phyloP scores from a whole-genome alignment of 2,888 invertebrate species.

The Limnephilus lunatus region DNA sequence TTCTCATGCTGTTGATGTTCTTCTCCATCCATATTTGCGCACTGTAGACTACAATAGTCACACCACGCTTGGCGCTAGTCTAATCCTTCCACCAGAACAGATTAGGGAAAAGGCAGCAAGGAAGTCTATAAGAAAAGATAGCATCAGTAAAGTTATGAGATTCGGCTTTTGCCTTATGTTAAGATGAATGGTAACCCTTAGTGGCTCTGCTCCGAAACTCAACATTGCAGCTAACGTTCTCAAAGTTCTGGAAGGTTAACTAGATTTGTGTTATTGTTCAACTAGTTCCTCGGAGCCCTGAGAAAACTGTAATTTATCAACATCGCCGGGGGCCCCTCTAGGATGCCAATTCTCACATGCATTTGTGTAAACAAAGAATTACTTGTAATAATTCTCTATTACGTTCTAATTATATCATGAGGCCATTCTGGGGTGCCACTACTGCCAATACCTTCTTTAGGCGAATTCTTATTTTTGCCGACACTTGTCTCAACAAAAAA shows the following conservation, averaged over 20 bases:
- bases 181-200: conserved; percentile 24
- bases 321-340: conserved; percentile 43
- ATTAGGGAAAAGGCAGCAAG: too few relatives aligned
- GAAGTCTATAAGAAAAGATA: too few relatives aligned
- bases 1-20: background rate
- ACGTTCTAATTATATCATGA: conserved; percentile 31
- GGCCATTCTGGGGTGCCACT: conserved; percentile 40
- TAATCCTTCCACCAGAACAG: too few relatives aligned
- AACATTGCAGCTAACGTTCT: conserved; percentile 54
- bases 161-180: background rate
- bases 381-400: background rate
- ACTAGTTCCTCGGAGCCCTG: conserved; percentile 63
- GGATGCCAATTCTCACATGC: conserved; percentile 25
- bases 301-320: conserved; percentile 59
- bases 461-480: background rate
- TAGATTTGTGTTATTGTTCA: conserved; percentile 61
- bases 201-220: conserved; percentile 40
- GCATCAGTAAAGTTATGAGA: too few relatives aligned
- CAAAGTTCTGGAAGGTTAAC: conserved; percentile 63
- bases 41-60: too few relatives aligned
- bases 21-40: background rate
- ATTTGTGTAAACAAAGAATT: conserved; percentile 38
- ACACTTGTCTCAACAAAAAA: conserved; percentile 51
- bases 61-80: too few relatives aligned
- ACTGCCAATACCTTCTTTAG: conserved; percentile 35